Percentiles rank a stretch among this genome's conserved stretches.
Evolutionary conservation across 2,797 vertebrate species (phyloP).

Genomic region (Naso thynnoides): DNA sequence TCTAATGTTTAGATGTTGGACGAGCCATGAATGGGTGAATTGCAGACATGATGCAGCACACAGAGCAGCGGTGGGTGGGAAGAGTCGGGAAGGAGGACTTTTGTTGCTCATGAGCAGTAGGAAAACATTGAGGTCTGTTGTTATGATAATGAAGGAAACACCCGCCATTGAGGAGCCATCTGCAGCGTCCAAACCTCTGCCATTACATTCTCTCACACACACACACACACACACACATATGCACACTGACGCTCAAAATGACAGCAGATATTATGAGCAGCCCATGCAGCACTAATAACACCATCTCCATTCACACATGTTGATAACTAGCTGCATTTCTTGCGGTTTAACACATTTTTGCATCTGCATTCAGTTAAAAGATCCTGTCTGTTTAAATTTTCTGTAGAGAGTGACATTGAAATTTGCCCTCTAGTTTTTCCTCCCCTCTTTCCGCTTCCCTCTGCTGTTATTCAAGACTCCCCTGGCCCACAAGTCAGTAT

Average conservation of each 20-base stretch:
- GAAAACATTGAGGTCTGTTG: constrained; percentile 69
- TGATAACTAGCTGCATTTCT: constrained; percentile 1
- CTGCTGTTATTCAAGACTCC: constrained; percentile 66
- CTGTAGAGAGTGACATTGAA: constrained; percentile 46
- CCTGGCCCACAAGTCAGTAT: constrained; percentile 55
- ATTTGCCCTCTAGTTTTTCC: constrained; percentile 40
- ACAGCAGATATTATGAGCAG: constrained; percentile 48
- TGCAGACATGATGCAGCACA: constrained; percentile 24
- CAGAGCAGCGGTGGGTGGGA: constrained; percentile 15
- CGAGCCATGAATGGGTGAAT: constrained; percentile 17
- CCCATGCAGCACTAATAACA: constrained; percentile 65
- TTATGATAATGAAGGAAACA: constrained; percentile 83
- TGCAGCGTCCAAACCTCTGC: constrained; percentile 68
- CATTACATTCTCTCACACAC: constrained; percentile 49
- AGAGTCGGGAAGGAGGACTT: constrained; percentile 39
- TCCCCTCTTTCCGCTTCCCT: not conserved
- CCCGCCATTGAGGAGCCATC: constrained; percentile 80
- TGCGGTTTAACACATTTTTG: not conserved
- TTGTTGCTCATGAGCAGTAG: constrained; percentile 63
- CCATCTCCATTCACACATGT: constrained; percentile 49
- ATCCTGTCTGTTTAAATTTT: not conserved
- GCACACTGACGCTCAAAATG: constrained; percentile 33
- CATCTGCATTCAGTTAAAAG: not conserved
- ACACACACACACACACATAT: constrained; percentile 29
- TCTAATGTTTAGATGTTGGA: not conserved